These are phyloP conservation scores for Sus cebifrons DNA, from an alignment of 2,797 vertebrate genomes.

Conservation along the genomic window DNA sequence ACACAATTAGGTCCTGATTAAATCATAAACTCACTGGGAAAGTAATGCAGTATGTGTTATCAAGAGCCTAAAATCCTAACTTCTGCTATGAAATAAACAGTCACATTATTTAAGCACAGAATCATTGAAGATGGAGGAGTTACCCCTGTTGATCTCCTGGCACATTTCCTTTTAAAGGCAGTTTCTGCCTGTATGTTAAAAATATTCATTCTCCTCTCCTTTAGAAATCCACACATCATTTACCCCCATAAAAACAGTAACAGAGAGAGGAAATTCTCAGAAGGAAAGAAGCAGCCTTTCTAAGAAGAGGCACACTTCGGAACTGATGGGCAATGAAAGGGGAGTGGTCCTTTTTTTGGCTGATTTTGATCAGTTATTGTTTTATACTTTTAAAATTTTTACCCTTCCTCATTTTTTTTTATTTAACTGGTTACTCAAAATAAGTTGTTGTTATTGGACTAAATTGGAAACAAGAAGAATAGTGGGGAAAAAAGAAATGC, in stretches of 20 bases:
- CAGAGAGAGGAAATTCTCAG: neutral
- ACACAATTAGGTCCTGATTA: neutral
- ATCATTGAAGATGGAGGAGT: neutral
- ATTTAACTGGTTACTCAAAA: neutral
- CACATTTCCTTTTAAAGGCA: constrained; percentile 29
- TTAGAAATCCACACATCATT: constrained; percentile 13
- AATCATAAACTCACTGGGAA: constrained; percentile 29
- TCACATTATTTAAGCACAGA: neutral
- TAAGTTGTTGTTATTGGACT: neutral
- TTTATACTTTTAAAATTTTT: neutral
- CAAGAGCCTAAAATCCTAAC: constrained; percentile 16
- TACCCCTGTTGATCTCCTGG: neutral
- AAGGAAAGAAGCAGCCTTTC: neutral
- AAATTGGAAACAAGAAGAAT: neutral
- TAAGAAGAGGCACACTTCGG: neutral
- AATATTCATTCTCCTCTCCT: neutral
- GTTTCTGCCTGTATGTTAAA: constrained; percentile 3
- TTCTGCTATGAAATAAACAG: neutral
- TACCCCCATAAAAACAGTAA: neutral
- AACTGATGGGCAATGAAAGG: neutral
- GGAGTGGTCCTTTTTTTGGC: neutral
- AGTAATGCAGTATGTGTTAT: neutral
- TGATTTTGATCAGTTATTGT: neutral
- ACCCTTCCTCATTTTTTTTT: neutral
- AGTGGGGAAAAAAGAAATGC: neutral